phyloP scores from a whole-genome alignment of 2,797 vertebrate genomes.

The Tapera naevia region DNA sequence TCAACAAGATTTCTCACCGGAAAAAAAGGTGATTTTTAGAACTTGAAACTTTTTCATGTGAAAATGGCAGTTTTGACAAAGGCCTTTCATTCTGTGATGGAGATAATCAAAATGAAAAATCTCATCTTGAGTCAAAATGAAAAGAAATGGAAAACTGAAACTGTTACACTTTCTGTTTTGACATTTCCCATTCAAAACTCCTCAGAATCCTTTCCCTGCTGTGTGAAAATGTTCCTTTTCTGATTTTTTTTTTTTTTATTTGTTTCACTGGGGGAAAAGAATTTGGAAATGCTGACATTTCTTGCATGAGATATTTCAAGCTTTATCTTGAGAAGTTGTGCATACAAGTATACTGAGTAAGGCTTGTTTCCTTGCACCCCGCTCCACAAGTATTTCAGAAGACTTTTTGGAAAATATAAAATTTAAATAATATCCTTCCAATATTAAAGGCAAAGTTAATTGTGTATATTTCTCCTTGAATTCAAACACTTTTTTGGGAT shows the following conservation, averaged over 20 bases:
- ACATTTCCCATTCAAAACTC: conserved; percentile 66
- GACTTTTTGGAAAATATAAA: conserved; percentile 7
- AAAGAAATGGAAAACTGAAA: conserved; percentile 60
- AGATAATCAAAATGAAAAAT: conserved; percentile 64
- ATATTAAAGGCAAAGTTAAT: background rate
- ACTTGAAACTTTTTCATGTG: conserved; percentile 53
- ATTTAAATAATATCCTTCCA: background rate
- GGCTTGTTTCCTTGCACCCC: background rate
- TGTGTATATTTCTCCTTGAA: background rate
- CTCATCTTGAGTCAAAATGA: conserved; percentile 44
- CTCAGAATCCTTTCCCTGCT: conserved; percentile 53
- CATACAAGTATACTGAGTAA: conserved; percentile 20
- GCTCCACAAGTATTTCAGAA: background rate
- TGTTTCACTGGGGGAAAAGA: conserved; percentile 19
- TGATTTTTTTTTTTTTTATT: conserved; percentile 6
- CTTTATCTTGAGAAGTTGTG: conserved; percentile 37
- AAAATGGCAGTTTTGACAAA: conserved; percentile 64
- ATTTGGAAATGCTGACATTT: conserved; percentile 58
- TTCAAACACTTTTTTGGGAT: background rate
- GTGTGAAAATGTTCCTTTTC: conserved; percentile 63
- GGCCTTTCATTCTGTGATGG: conserved; percentile 47
- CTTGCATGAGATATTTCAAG: conserved; percentile 50
- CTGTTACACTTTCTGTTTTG: conserved; percentile 63
- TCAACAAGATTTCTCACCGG: background rate
- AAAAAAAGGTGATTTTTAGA: conserved; percentile 56